Evolutionary conservation across 2,113 vertebrate genomes (phyloP).

Genomic region (Oncorhynchus tshawytscha): DNA sequence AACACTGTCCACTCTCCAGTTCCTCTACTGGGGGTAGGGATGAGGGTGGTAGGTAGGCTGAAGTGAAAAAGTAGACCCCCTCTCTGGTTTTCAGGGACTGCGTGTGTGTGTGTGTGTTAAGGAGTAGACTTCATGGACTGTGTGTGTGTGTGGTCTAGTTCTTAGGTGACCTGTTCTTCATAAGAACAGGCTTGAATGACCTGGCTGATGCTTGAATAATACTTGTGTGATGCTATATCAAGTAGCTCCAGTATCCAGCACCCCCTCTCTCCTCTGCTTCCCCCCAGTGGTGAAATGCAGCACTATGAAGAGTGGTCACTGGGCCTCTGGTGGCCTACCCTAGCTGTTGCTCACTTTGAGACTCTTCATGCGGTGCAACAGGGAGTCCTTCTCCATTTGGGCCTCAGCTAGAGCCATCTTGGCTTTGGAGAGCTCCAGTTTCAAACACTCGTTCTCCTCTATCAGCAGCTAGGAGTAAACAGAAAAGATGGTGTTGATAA

Average conservation of each 20-base stretch:
- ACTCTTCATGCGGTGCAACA: slow-evolving; percentile 86
- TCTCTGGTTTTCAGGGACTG: not conserved
- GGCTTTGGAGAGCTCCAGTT: slow-evolving; percentile 87
- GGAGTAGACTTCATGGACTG: no score
- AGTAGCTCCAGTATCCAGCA: not conserved
- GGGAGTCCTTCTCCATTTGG: slow-evolving; percentile 90
- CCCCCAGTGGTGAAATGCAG: not conserved
- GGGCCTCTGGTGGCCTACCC: not conserved
- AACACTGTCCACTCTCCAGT: no score
- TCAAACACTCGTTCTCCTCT: slow-evolving; percentile 95
- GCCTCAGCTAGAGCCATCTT: slow-evolving; percentile 94
- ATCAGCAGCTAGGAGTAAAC: slow-evolving; percentile 73
- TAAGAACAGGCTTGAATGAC: no score
- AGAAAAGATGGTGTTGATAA: not conserved
- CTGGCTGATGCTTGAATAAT: not conserved
- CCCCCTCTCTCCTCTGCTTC: not conserved
- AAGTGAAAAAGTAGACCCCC: not conserved
- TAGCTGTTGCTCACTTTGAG: slow-evolving; percentile 65
- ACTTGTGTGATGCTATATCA: not conserved
- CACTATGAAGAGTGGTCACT: not conserved
- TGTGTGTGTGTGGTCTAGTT: not conserved
- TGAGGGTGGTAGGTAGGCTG: not conserved
- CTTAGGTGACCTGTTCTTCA: not conserved
- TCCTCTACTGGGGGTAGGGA: not conserved
- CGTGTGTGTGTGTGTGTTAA: not conserved